Percentiles rank a stretch among this genome's conserved stretches.
phyloP scores from a whole-genome alignment of 2,797 vertebrate species.

The Apodemus agrarius region DNA sequence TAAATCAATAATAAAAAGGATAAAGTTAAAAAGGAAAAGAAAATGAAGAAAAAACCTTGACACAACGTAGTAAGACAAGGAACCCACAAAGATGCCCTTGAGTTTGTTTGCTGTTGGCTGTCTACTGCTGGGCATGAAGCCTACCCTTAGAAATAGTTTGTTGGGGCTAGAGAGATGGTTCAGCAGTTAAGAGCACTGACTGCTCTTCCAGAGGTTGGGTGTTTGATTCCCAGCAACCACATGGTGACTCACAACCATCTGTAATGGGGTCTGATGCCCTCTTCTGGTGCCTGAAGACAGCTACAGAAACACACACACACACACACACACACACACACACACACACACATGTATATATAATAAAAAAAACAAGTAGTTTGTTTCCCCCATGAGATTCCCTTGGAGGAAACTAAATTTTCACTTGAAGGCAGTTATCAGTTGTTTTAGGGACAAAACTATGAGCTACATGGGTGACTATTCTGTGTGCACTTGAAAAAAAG shows the following conservation, averaged over 20 bases:
- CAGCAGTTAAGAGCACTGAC: no score
- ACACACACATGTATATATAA: no score
- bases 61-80: neutral
- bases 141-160: no score
- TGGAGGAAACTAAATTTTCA: neutral
- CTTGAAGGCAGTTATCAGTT: neutral
- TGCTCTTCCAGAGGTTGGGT: no score
- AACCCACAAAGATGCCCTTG: neutral
- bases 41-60: neutral
- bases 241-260: no score
- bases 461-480: slow-evolving; percentile 20
- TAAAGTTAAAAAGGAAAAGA: neutral
- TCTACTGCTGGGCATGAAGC: neutral
- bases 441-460: slow-evolving; percentile 32
- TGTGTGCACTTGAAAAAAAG: slow-evolving; percentile 48
- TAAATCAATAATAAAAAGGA: neutral
- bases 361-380: no score
- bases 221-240: no score
- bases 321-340: no score
- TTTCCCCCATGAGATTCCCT: neutral
- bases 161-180: no score
- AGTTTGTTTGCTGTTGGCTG: neutral
- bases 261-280: no score
- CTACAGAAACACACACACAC: no score
- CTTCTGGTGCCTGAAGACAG: no score